Percentiles rank a stretch among this genome's conserved stretches.
These are phyloP conservation scores for Tricholaema leucomelas DNA, from an alignment of 2,113 vertebrate genomes.

Conservation along the genomic window DNA sequence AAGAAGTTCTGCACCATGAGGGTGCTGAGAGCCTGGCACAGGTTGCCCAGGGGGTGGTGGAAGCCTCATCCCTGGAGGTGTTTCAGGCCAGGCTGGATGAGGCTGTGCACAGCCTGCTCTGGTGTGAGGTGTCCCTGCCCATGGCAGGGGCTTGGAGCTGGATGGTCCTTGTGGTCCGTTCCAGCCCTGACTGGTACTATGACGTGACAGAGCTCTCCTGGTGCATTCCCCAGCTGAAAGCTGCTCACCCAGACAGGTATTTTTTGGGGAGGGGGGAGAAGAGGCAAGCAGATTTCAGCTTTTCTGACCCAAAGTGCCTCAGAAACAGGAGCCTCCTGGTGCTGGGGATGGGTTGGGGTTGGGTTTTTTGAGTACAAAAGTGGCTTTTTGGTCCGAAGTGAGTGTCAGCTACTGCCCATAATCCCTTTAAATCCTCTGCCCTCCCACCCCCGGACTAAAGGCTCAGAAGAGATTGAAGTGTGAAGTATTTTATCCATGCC, in stretches of 20 bases:
- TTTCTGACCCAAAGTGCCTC: accelerated
- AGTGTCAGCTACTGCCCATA: not conserved
- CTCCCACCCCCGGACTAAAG: not conserved
- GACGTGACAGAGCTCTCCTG: too few species aligned
- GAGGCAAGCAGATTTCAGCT: accelerated
- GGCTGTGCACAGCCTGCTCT: too few species aligned
- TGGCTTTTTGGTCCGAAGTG: not conserved
- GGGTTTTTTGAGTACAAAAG: not conserved
- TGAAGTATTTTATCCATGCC: not conserved
- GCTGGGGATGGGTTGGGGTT: not conserved
- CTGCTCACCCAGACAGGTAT: accelerated
- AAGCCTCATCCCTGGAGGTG: too few species aligned
- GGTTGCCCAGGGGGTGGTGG: too few species aligned
- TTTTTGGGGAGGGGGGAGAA: not conserved
- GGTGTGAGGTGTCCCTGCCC: too few species aligned
- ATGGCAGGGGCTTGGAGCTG: too few species aligned
- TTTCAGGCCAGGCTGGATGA: too few species aligned
- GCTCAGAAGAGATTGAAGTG: conserved; percentile 19
- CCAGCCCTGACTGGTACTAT: too few species aligned
- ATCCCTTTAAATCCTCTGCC: not conserved
- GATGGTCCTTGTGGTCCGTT: too few species aligned
- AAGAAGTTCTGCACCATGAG: too few species aligned
- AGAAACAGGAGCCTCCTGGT: not conserved
- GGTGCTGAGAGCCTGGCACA: too few species aligned
- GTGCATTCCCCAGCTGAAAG: not conserved